Evolutionary conservation across 2,888 invertebrate genomes (phyloP).

Genomic region (Ectropis crepuscularia): DNA sequence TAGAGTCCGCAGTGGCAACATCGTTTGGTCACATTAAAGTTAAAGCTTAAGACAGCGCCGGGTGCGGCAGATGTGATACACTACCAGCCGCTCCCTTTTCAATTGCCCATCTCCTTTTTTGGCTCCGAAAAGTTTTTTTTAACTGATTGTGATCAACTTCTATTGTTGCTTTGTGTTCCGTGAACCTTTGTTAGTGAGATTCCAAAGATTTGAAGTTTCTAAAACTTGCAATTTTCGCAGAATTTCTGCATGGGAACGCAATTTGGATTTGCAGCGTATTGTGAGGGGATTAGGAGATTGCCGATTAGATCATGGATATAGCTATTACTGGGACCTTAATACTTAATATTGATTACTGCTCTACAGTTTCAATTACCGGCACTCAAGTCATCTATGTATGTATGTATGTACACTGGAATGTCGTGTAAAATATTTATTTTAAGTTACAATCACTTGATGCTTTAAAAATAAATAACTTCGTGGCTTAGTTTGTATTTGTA

Average conservation of each 20-base stretch:
- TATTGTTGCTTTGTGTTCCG: constrained; percentile 69
- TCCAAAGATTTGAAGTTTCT: constrained; percentile 64
- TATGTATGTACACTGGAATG: too few relatives aligned
- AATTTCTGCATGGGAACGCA: constrained; percentile 70
- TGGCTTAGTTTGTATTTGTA: too few relatives aligned
- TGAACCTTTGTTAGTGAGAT: constrained; percentile 68
- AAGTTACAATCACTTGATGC: too few relatives aligned
- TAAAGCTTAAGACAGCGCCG: constrained; percentile 56
- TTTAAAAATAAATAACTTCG: too few relatives aligned
- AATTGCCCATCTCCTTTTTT: constrained; percentile 75
- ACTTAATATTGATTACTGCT: too few relatives aligned
- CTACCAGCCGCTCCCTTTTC: constrained; percentile 69
- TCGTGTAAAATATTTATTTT: too few relatives aligned
- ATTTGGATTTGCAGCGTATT: constrained; percentile 60
- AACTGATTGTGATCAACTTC: constrained; percentile 73
- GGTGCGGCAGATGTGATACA: constrained; percentile 71
- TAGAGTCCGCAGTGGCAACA: constrained; percentile 21
- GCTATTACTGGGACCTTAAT: constrained; percentile 28
- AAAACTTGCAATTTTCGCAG: constrained; percentile 69
- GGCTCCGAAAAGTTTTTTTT: constrained; percentile 48
- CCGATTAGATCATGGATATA: constrained; percentile 42
- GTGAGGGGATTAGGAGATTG: constrained; percentile 38
- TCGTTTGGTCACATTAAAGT: constrained; percentile 60
- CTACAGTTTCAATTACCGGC: too few relatives aligned
- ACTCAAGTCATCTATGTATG: too few relatives aligned